These are phyloP conservation scores for Hyles lineata DNA, from an alignment of 2,888 invertebrate genomes.

Conservation along the genomic window DNA sequence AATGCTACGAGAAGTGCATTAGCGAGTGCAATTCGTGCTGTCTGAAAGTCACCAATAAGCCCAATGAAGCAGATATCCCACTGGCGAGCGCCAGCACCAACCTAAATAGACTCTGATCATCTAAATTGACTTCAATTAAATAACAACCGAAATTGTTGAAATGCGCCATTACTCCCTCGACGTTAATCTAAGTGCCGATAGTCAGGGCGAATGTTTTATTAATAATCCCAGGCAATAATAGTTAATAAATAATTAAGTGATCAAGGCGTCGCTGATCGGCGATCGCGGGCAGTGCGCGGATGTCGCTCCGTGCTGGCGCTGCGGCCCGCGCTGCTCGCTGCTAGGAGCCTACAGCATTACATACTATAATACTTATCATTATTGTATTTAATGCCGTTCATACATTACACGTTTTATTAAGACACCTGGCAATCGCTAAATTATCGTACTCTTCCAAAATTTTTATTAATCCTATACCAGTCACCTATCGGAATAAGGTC, in stretches of 20 bases:
- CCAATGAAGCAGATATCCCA: conserved; percentile 85
- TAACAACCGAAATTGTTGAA: conserved; percentile 86
- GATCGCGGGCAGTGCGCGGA: conserved; percentile 69
- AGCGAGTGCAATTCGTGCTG: conserved; percentile 84
- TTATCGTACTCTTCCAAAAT: background rate
- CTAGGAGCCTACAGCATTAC: background rate
- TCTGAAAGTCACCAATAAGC: conserved; percentile 85
- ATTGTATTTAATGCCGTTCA: background rate
- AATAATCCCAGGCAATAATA: conserved; percentile 79
- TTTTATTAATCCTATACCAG: background rate
- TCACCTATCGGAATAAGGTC: background rate
- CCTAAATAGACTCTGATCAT: conserved; percentile 86
- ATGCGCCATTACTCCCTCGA: conserved; percentile 85
- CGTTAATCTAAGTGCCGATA: conserved; percentile 85
- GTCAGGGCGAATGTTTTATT: conserved; percentile 83
- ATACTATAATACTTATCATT: background rate
- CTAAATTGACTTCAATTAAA: conserved; percentile 86
- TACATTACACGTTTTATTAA: background rate
- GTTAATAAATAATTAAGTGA: conserved; percentile 83
- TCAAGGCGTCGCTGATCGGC: conserved; percentile 62
- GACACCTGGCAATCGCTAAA: background rate
- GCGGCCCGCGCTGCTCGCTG: conserved; percentile 33
- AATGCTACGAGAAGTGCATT: conserved; percentile 80
- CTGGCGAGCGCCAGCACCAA: conserved; percentile 84
- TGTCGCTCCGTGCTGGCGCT: conserved; percentile 38